Evolutionary conservation across 2,888 invertebrate genomes (phyloP), one percentile per base, ranked within the genome.

Genomic region (Quadroppia sp.): DNA sequence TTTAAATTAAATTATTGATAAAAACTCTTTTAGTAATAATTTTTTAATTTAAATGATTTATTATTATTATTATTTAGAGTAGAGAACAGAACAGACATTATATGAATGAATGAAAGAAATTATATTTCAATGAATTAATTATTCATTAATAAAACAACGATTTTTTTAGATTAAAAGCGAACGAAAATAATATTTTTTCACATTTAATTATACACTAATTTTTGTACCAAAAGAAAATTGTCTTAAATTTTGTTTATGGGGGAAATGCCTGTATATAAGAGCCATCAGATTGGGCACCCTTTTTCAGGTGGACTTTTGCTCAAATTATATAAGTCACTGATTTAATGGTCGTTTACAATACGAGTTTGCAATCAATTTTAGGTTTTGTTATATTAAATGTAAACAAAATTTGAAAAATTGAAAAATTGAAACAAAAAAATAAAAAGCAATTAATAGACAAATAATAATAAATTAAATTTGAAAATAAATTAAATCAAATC

Each of bases 151-250:
- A 53, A 53, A 53, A 53, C 53, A 53, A 53, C 53, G 2, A 2
- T 15, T 45, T 45, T 6, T 45, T 15, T 45, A 17, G 53, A 53
- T 25, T 11, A 25, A 23, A 53, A 1, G 3, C 1, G 32, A 61
- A 61, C 17, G 3, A 11, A 32, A 32, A n/a, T n/a, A n/a, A n/a
- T n/a, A n/a, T n/a, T n/a, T n/a, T n/a, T 36, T 17, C n/a, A 61
- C 28, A 61, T 32, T 59, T 61, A 36, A 61, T 32, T 32, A 61
- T 61, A 61, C 61, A 61, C 61, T 61, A 61, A 32, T n/a, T 23
- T 59, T 61, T 36, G 61, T 61, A 61, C 61, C 32, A 61, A 61
- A 61, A 61, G 15, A 53, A 45, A 45, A 45, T 45, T 15, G 45
- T 45, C 45, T n/a, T n/a, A n/a, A n/a, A n/a, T n/a, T n/a, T n/a